Conservation (phyloP, 1,140 invertebrate genomes). For the Listronotus bonariensis region DNA sequence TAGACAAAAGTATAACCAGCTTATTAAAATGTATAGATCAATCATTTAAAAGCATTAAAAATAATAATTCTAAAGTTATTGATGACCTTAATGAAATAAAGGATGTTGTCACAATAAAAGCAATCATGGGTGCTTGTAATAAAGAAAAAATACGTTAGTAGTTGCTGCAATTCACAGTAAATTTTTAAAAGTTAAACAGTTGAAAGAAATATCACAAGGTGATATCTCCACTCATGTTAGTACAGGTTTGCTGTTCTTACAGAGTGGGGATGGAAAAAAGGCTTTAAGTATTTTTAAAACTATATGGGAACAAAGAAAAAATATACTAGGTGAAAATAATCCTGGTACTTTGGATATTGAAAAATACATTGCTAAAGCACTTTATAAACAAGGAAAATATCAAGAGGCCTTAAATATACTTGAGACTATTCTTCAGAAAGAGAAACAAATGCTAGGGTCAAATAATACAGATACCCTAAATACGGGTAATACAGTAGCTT, state of each 20-base stretch:
- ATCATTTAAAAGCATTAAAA: neutral
- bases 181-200: conserved; percentile 1
- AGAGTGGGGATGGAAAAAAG: neutral
- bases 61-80: neutral
- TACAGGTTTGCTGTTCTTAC: neutral
- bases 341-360: conserved; percentile 1
- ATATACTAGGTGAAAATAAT: conserved; percentile 5
- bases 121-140: conserved; percentile 2
- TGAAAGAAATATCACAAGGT: conserved; percentile 5
- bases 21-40: neutral
- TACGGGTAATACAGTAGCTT: conserved; percentile 38
- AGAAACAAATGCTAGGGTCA: conserved; percentile 6
- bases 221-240: neutral
- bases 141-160: conserved; percentile 3
- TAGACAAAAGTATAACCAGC: neutral
- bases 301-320: neutral
- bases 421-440: neutral
- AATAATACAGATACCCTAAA: conserved; percentile 39
- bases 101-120: conserved; percentile 2
- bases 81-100: conserved; percentile 7
- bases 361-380: neutral
- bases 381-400: conserved; percentile 10
- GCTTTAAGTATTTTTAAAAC: neutral
- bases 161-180: conserved; percentile 3
- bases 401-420: conserved; percentile 9